phyloP scores from a whole-genome alignment of 2,113 vertebrate genomes.

The Henicopernis longicauda region DNA sequence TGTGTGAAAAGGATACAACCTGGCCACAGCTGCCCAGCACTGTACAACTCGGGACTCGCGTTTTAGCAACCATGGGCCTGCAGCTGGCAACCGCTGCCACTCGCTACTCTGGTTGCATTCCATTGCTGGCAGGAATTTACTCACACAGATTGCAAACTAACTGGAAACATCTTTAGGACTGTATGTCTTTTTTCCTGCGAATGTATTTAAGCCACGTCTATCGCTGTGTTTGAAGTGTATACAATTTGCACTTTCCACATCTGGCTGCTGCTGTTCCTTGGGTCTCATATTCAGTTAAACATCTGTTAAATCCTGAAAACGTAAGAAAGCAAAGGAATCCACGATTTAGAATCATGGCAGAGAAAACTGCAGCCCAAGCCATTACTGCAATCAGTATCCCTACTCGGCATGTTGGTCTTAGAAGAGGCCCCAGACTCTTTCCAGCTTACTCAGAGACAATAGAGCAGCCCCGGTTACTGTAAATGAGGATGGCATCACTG shows the following conservation, averaged over 20 bases:
- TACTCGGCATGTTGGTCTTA: background rate
- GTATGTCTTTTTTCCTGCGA: background rate
- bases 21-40: background rate
- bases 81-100: background rate
- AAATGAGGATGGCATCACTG: background rate
- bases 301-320: background rate
- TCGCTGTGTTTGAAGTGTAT: background rate
- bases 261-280: background rate
- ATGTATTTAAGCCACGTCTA: background rate
- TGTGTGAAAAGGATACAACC: background rate
- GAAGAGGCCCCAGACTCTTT: background rate
- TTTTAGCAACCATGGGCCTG: background rate
- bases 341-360: background rate
- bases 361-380: background rate
- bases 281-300: background rate
- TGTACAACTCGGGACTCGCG: rapidly evolving
- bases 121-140: background rate
- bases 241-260: background rate
- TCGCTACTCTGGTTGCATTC: background rate
- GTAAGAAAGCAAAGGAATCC: background rate
- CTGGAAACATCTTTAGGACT: background rate
- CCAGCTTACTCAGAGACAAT: background rate
- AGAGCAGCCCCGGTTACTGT: background rate
- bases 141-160: background rate
- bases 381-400: background rate